Evolutionary conservation across 2,888 invertebrate species (phyloP), one percentile per base, ranked within the genome.

Genomic region (Serripes groenlandicus): DNA sequence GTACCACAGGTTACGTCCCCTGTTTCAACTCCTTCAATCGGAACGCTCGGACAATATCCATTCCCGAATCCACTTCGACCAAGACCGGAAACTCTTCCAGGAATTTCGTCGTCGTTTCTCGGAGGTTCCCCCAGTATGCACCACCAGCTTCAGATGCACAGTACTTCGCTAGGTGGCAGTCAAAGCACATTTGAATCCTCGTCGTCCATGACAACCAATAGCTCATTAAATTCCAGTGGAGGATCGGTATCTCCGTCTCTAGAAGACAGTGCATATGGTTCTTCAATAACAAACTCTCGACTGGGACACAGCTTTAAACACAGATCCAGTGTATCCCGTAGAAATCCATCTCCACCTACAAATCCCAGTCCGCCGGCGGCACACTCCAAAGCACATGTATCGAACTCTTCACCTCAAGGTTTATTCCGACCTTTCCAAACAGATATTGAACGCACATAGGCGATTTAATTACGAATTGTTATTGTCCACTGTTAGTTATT

Each of bases 381-480:
- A n/a, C 18, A 30, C 7, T 71, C 84, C 11, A 86, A 82, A 66
- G 77, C 79, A 18, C 84, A 84, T 54, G 77, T 83, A 0, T 52
- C 52, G 54, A 88, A 85, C 68, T 81, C 88, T 7, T 78, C 90
- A 62, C 84, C 87, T 35, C 89, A 84, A 11, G 88, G 87, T 52
- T 78, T 91, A 11, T 91, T 91, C 74, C 75, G 89, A 58, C 90
- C 90, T 15, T 91, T 90, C 75, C 87, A 88, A 68, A 78, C 87
- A 3, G 90, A 90, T 42, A 81, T 85, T 15, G 90, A 90, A 71
- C 62, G 90, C 15, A 68, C 88, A 11, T 90, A 68, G 32, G 23
- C 28, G 2, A 2, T 2, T 2, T 3, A 2, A 49, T 49, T 21
- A 49, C 18, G 7, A 49, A 49, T n/a, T n/a, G n/a, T n/a, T n/a